These are phyloP conservation scores for Hypotaenidia philippensis DNA, from an alignment of 2,797 vertebrate genomes.

Conservation along the genomic window DNA sequence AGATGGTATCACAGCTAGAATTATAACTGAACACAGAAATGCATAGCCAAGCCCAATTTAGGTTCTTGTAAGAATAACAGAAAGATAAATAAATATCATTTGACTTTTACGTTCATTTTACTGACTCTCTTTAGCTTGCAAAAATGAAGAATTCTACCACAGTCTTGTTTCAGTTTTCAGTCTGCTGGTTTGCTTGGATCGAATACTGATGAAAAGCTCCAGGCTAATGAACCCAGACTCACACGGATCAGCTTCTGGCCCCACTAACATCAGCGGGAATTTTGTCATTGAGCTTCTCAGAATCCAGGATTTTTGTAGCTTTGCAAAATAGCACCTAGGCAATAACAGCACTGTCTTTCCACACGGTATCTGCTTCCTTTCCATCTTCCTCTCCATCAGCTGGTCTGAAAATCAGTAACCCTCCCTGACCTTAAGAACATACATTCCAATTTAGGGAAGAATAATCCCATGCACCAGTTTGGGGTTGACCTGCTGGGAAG, in stretches of 20 bases:
- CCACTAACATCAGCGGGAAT: background rate
- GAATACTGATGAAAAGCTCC: background rate
- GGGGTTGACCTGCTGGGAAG: too few relatives aligned
- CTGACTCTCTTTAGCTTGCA: background rate
- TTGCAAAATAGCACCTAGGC: background rate
- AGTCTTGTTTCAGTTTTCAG: background rate
- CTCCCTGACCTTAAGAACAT: background rate
- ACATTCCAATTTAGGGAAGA: too few relatives aligned
- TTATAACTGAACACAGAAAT: background rate
- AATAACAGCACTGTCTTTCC: background rate
- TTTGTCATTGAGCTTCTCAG: background rate
- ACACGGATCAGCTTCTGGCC: background rate
- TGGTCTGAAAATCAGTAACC: background rate
- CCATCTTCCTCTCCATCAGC: background rate
- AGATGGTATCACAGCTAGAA: background rate
- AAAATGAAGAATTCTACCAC: background rate
- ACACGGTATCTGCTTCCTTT: background rate
- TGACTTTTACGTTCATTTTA: background rate
- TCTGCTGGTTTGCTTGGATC: background rate
- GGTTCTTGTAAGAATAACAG: background rate
- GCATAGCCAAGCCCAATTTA: background rate
- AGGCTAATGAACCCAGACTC: background rate
- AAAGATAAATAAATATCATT: background rate
- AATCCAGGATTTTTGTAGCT: background rate
- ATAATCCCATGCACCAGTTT: too few relatives aligned